Conservation (phyloP, 1,140 invertebrate species). For the Yoshiicerus persimilis region DNA sequence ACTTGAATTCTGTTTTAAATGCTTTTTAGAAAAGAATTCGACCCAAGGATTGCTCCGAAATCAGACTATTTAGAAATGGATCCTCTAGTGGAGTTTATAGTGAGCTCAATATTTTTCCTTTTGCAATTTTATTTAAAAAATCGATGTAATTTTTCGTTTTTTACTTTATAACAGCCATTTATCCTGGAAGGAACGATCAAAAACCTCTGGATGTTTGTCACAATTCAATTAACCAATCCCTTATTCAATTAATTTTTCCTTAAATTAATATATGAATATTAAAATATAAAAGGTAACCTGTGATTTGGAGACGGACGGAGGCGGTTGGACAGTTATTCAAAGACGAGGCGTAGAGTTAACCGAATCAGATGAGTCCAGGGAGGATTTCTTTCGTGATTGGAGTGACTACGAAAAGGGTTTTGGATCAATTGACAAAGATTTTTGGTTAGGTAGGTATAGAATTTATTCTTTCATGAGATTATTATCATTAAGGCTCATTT, state of each 20-base stretch:
- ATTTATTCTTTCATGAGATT: not conserved
- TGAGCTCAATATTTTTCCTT: too few relatives aligned
- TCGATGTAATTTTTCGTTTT: too few relatives aligned
- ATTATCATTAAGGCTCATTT: too few relatives aligned
- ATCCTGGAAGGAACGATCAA: not conserved
- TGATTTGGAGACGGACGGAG: constrained; percentile 50
- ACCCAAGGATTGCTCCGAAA: constrained; percentile 35
- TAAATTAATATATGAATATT: not conserved
- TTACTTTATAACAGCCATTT: too few relatives aligned
- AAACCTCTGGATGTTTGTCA: not conserved
- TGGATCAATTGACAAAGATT: constrained; percentile 65
- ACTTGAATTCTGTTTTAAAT: not conserved
- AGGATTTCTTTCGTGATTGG: constrained; percentile 66
- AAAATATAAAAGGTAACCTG: constrained; percentile 37
- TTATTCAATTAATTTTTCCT: too few relatives aligned
- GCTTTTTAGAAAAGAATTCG: not conserved
- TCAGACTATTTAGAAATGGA: constrained; percentile 22
- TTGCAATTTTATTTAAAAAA: too few relatives aligned
- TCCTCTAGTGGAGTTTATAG: constrained; percentile 29
- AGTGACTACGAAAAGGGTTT: constrained; percentile 69
- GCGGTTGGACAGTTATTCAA: constrained; percentile 51
- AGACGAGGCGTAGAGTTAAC: not conserved
- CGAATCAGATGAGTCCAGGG: constrained; percentile 47
- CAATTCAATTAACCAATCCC: not conserved
- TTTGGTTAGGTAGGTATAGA: constrained; percentile 60